A percentile compares a stretch with the other conserved stretches of the same genome.
phyloP scores from a whole-genome alignment of 1,140 invertebrate genomes.

The Drosophila neocordata region DNA sequence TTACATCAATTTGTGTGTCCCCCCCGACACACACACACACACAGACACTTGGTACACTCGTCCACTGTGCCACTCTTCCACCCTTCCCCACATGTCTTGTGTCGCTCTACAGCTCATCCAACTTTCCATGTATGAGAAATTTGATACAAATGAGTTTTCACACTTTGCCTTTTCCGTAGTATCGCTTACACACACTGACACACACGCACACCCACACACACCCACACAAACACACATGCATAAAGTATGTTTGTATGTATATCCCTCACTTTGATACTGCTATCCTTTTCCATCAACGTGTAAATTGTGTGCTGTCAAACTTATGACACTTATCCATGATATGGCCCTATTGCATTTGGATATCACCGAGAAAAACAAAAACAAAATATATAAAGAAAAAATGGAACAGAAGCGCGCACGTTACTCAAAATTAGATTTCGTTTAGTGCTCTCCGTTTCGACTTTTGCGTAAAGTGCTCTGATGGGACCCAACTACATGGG shows the following conservation, averaged over 20 bases:
- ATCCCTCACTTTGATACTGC: conserved; percentile 9
- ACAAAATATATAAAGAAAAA: conserved; percentile 26
- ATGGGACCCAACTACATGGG: conserved; percentile 16
- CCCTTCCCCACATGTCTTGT: no score
- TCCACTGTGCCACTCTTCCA: no score
- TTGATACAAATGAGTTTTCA: conserved; percentile 81
- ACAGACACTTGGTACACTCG: background rate
- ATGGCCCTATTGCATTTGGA: conserved; percentile 59
- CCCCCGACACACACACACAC: background rate
- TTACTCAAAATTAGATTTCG: conserved; percentile 75
- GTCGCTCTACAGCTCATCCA: no score
- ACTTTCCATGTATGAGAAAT: conserved; percentile 60
- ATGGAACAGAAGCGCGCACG: conserved; percentile 39
- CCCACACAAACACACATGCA: no score
- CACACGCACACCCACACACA: conserved; percentile 14
- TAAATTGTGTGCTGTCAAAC: conserved; percentile 79
- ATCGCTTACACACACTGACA: background rate
- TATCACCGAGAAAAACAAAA: conserved; percentile 21
- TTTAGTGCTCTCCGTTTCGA: conserved; percentile 47
- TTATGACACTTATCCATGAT: conserved; percentile 78
- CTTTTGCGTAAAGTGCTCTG: conserved; percentile 46
- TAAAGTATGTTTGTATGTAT: conserved; percentile 22
- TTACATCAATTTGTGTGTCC: conserved; percentile 75
- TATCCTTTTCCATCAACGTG: conserved; percentile 80
- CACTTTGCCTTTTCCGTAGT: conserved; percentile 59